These are phyloP conservation scores for Pitta sordida DNA, from an alignment of 2,113 vertebrate genomes.

Conservation along the genomic window DNA sequence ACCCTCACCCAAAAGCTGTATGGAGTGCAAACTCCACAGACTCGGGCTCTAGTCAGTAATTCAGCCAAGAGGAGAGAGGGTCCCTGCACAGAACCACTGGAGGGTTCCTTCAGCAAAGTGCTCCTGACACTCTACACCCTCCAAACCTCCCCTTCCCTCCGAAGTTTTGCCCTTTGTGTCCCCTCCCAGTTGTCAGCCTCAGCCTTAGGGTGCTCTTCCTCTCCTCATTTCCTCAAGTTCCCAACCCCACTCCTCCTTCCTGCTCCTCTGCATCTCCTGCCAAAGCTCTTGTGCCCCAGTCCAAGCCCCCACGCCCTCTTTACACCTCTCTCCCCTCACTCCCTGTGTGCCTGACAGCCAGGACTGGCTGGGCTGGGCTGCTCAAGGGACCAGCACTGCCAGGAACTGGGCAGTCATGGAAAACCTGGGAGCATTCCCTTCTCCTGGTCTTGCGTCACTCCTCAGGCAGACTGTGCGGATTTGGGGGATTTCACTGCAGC, in stretches of 20 bases:
- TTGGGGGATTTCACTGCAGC: neutral
- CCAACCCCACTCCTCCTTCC: neutral
- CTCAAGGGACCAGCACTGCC: neutral
- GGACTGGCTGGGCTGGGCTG: neutral
- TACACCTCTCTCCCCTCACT: neutral
- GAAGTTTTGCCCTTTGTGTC: neutral
- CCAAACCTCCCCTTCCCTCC: neutral
- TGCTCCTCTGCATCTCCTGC: neutral
- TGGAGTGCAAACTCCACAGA: neutral
- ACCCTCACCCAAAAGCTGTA: neutral
- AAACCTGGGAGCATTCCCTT: neutral
- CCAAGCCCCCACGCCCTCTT: accelerated
- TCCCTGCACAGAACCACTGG: neutral
- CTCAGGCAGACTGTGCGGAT: neutral
- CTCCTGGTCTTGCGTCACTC: accelerated
- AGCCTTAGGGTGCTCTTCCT: neutral
- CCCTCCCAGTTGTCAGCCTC: neutral
- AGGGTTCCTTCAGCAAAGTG: neutral
- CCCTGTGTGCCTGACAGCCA: neutral
- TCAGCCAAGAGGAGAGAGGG: neutral
- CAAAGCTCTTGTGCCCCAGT: neutral
- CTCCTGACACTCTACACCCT: neutral
- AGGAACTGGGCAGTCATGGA: neutral
- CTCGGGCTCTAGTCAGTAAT: neutral
- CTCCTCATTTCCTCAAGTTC: neutral